These are phyloP conservation scores for Xiphias gladius DNA, from an alignment of 2,113 vertebrate species.

Conservation along the genomic window DNA sequence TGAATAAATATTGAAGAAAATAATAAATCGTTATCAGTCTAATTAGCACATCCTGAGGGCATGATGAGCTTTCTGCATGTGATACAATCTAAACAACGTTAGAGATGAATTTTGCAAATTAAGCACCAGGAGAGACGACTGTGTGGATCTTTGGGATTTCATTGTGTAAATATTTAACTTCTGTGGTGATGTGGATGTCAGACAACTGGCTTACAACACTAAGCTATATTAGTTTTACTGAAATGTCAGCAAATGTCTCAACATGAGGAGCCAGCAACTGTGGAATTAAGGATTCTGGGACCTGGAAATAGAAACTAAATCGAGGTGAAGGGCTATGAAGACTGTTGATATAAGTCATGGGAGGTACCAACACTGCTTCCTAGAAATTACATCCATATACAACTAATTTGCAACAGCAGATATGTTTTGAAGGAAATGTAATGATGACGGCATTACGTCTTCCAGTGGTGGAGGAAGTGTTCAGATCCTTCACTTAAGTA, in stretches of 20 bases:
- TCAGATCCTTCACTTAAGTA: not conserved
- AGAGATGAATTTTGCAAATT: slow-evolving; percentile 63
- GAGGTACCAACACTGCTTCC: not conserved
- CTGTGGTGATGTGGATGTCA: slow-evolving; percentile 56
- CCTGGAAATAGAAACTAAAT: not conserved
- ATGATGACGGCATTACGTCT: not conserved
- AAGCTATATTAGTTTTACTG: slow-evolving; percentile 36
- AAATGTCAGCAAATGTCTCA: slow-evolving; percentile 35
- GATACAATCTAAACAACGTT: slow-evolving; percentile 59
- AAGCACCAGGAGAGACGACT: slow-evolving; percentile 65
- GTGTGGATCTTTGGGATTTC: slow-evolving; percentile 68
- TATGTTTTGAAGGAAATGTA: not conserved
- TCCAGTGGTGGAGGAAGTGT: not conserved
- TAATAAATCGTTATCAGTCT: slow-evolving; percentile 56
- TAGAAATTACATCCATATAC: not conserved
- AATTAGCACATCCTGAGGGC: slow-evolving; percentile 61
- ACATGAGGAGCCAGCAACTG: not conserved
- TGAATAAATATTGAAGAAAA: slow-evolving; percentile 43
- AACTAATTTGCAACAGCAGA: not conserved
- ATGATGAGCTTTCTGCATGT: slow-evolving; percentile 35
- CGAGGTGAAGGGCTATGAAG: not conserved
- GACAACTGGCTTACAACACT: slow-evolving; percentile 56
- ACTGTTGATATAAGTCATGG: not conserved
- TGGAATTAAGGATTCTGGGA: slow-evolving; percentile 6
- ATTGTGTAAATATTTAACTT: slow-evolving; percentile 70